Evolutionary conservation across 2,888 invertebrate genomes (phyloP), one percentile per base, ranked within the genome.

Genomic region (Mamestra brassicae): DNA sequence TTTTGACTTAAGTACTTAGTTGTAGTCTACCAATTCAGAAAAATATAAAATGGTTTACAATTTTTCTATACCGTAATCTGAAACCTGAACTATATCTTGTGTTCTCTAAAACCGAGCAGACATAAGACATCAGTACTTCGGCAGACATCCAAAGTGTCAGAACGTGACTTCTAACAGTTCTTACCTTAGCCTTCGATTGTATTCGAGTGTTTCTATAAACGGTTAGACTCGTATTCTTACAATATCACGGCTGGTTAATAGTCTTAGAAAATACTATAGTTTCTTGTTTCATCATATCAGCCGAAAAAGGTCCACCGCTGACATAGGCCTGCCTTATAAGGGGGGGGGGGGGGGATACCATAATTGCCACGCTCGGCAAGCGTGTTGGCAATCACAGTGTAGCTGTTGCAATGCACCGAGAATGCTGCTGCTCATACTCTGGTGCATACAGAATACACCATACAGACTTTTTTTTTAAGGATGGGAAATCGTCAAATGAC

Each of bases 91-190:
- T 65, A 17, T 54, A 76, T 67, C 57, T 52, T 13, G 10, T 50
- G 64, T 52, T 65, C 58, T 60, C 61, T 7, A 34, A 67, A 67
- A 67, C 58, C 55, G 55, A 60, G 57, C 45, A 52, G 36, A 17
- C n/a, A 54, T 61, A 36, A 47, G 67, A 54, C 64, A 64, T 79
- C 60, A 52, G 60, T 69, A 82, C 79, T 82, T 71, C 83, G 71
- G 83, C 74, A 81, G 61, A 58, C 45, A 78, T 82, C 79, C 74
- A 68, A 81, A 81, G 83, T 83, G 81, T 68, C 50, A 11, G 74
- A 68, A 82, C 81, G 83, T 81, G 81, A 71, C 81, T 79, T 73
- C 50, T 64, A 57, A 74, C 67, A 54, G 63, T 57, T 68, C 54
- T 62, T 77, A 73, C 64, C 71, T 55, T 63, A 63, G 73, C 54